phyloP scores from a whole-genome alignment of 2,113 vertebrate species.

The Tympanuchus pallidicinctus region DNA sequence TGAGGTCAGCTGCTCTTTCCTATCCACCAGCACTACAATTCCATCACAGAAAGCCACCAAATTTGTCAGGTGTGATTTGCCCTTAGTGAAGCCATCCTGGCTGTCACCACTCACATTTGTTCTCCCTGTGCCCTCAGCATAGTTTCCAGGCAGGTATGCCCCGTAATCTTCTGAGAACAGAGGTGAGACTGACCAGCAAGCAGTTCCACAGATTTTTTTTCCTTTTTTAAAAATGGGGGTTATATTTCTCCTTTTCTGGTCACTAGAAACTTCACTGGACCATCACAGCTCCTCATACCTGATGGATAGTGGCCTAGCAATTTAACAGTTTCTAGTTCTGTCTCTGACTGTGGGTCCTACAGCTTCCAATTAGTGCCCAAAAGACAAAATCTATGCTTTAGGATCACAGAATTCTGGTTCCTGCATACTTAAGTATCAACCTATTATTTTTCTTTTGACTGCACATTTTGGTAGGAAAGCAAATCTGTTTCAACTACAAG shows the following conservation, averaged over 20 bases:
- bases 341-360: neutral
- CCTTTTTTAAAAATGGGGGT: neutral
- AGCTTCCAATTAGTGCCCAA: neutral
- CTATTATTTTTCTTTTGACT: constrained; percentile 14
- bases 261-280: neutral
- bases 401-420: neutral
- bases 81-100: neutral
- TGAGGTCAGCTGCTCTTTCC: no score
- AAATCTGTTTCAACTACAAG: constrained; percentile 21
- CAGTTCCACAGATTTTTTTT: neutral
- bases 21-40: neutral
- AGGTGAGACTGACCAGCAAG: neutral
- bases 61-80: neutral
- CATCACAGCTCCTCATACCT: neutral
- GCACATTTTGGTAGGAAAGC: neutral
- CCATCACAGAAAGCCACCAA: neutral
- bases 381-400: neutral
- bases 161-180: neutral
- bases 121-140: neutral
- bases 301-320: neutral
- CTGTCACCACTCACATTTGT: neutral
- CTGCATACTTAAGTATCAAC: neutral
- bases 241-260: neutral
- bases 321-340: neutral
- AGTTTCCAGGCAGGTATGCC: neutral